Conservation (phyloP, 37 sponge, comb jelly and placozoan genomes). For the Bolinopsis microptera region DNA sequence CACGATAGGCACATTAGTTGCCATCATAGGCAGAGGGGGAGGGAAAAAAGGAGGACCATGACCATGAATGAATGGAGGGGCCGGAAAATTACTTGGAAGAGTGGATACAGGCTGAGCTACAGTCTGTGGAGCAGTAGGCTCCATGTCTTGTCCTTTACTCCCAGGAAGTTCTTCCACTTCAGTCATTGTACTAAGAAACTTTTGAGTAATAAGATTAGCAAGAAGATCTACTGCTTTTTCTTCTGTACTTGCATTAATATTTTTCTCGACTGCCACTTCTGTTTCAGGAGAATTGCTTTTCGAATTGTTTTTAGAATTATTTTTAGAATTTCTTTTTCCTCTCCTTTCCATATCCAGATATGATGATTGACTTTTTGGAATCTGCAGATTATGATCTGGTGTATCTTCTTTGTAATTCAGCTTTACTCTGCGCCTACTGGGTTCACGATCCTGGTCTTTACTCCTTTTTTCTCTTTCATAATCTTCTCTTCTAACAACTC, state of each 20-base stretch:
- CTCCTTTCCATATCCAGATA: neutral
- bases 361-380: neutral
- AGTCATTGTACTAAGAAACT: neutral
- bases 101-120: neutral
- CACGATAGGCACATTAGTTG: neutral
- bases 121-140: neutral
- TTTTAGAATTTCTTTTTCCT: neutral
- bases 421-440: constrained; percentile 2
- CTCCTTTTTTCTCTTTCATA: neutral
- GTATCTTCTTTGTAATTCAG: constrained; percentile 22
- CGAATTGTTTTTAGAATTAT: neutral
- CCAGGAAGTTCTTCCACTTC: neutral
- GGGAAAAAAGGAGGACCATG: neutral
- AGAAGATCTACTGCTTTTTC: constrained; percentile 20
- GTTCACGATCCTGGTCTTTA: neutral
- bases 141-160: neutral
- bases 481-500: neutral
- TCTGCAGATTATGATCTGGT: neutral
- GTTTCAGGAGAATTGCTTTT: neutral
- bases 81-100: neutral
- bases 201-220: neutral
- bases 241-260: neutral
- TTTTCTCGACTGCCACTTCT: neutral
- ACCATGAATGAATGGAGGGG: neutral
- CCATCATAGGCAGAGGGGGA: neutral